Base-by-base conservation (phyloP, 2,888 invertebrate genomes). In the Pyrocoelia pectoralis region DNA sequence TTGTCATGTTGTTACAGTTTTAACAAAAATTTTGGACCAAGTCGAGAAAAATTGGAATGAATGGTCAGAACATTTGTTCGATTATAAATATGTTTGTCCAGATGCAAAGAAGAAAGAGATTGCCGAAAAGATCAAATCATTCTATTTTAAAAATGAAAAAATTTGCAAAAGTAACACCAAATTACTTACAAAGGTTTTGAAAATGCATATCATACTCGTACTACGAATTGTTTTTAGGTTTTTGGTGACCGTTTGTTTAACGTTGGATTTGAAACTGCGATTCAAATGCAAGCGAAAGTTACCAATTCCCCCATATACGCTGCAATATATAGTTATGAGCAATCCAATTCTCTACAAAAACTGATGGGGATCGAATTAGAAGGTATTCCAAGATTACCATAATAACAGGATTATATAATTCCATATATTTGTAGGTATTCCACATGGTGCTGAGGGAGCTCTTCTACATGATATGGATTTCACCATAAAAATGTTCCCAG, bases 241-340 rank as follows among this genome's bases (percentile, higher is more conserved):
- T 83, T 88, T 2, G 83, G 87, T 0, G 90, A 91, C 75, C 80
- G 89, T 86, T 74, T 82, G 84, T 50, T 89, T 85, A 74, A 72
- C 1, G 49, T 70, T 5, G 73, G 70, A 52, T 58, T 68, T 4
- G 74, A 75, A 52, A 69, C 70, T 52, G 68, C 76, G 1, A 40
- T 73, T 9, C 70, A 72, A 61, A 17, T 72, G 15, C 77, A 78
- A 50, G 65, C 74, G 4, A 55, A 68, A 33, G 68, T 66, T n/a
- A 65, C 69, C 1, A 79, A 82, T 8, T 83, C 84, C 66, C 86
- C 88, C 0, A 84, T 87, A 0, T 87, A 85, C 8, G 33, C 33
- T 10, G 33, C 10, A 2, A n/a, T 33, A 10, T 33, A 33, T n/a
- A 8, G 33, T 33, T 33, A n/a, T n/a, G n/a, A n/a, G n/a, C n/a